These are phyloP conservation scores for Chondrosia reniformis DNA, from an alignment of 37 sponge, comb jelly and placozoan genomes.

Conservation along the genomic window DNA sequence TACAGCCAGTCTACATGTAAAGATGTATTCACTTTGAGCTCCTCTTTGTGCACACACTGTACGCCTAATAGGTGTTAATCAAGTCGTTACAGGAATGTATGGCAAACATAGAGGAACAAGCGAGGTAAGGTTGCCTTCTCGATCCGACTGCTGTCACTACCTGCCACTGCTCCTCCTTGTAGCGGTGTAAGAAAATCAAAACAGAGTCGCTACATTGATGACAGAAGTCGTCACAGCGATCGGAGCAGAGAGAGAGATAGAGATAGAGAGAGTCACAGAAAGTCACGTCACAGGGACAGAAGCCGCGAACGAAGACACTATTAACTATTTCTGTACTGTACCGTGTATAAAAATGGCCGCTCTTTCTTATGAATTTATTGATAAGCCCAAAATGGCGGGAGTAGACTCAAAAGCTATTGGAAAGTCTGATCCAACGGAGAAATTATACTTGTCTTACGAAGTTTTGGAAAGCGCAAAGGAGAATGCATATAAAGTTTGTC, in stretches of 20 bases:
- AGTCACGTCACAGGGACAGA: slow-evolving; percentile 8
- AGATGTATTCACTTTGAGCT: background rate
- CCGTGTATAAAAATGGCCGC: too few relatives aligned
- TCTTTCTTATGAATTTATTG: too few relatives aligned
- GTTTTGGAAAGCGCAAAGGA: background rate
- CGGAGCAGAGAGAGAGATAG: slow-evolving; percentile 9
- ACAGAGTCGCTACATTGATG: slow-evolving; percentile 9
- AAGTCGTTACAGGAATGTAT: slow-evolving; percentile 80
- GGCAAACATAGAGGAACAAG: slow-evolving; percentile 53
- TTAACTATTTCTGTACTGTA: background rate
- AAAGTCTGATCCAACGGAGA: too few relatives aligned
- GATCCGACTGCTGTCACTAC: background rate
- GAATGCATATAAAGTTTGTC: background rate
- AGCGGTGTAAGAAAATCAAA: background rate
- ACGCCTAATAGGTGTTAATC: slow-evolving; percentile 47
- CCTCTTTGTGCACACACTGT: background rate
- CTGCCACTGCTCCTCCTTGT: too few relatives aligned
- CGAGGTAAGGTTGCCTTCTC: background rate
- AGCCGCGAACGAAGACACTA: background rate
- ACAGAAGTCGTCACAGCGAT: slow-evolving; percentile 19
- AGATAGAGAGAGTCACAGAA: background rate
- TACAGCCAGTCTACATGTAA: background rate
- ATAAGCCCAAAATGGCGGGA: too few relatives aligned
- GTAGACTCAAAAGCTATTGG: too few relatives aligned
- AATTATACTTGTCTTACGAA: too few relatives aligned